These are phyloP conservation scores for Monoplex corrugatus DNA, from an alignment of 2,888 invertebrate genomes.

Conservation along the genomic window DNA sequence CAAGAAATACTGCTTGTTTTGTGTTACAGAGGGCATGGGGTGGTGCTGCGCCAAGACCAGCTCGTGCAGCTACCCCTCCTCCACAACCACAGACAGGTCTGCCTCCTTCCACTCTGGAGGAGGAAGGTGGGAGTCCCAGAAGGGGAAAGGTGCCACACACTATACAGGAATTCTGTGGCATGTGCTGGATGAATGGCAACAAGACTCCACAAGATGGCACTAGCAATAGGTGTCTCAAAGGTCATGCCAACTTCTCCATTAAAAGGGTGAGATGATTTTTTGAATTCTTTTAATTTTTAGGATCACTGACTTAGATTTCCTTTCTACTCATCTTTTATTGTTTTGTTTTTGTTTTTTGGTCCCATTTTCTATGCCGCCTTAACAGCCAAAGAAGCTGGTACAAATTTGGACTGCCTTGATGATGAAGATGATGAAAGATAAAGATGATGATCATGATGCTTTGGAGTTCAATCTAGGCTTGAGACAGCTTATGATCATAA, in stretches of 20 bases:
- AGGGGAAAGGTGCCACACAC: constrained; percentile 62
- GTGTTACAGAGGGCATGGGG: neutral
- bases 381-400: no score
- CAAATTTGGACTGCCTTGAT: no score
- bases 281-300: no score
- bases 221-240: constrained; percentile 69
- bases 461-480: no score
- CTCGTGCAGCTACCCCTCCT: neutral
- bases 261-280: constrained; percentile 44
- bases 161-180: constrained; percentile 71
- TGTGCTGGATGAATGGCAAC: constrained; percentile 75
- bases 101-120: constrained; percentile 22
- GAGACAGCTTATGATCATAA: no score
- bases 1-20: no score
- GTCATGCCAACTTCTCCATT: constrained; percentile 62
- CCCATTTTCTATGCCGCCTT: no score
- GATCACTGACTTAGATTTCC: no score
- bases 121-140: neutral
- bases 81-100: constrained; percentile 25
- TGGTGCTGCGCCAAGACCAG: neutral
- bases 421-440: no score
- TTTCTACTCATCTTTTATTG: no score
- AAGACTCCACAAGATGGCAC: constrained; percentile 66
- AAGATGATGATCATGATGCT: no score
- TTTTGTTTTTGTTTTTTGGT: no score